Evolutionary conservation across 2,888 invertebrate genomes (phyloP), one percentile per base, ranked within the genome.

Genomic region (Cordilura impudica): DNA sequence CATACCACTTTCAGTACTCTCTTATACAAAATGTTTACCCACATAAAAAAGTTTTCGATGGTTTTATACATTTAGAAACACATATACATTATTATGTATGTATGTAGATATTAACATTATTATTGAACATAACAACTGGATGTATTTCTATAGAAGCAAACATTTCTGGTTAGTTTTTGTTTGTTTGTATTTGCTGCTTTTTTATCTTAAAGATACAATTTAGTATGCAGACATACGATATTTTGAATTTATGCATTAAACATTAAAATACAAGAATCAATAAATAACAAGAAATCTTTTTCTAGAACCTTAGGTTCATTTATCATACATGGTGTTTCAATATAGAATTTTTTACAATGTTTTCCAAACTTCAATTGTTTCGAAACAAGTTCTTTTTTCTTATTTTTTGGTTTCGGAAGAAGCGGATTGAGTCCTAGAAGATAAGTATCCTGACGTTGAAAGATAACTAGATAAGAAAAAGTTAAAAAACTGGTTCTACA

Each of bases 281-380:
- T 79, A 79, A 79, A 75, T 73, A 73, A 73, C 51, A 29, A 65
- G 69, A 49, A 60, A 60, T 58, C 60, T 74, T 74, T 78, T 79
- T 75, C 58, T 75, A 79, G 79, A 71, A 75, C 79, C 71, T 75
- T 79, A 79, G 79, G 79, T 79, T 75, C 79, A 58, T 79, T 75
- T 79, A 67, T 79, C 71, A 71, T 67, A 67, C 54, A 63, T 61
- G 18, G 8, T 66, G 61, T 51, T 67, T 56, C 18, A 21, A 49
- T 75, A n/a, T n/a, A n/a, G n/a, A n/a, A n/a, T n/a, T n/a, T n/a
- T n/a, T n/a, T n/a, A n/a, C n/a, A n/a, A n/a, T n/a, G n/a, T n/a
- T n/a, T n/a, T n/a, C n/a, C n/a, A n/a, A n/a, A n/a, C n/a, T n/a
- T n/a, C n/a, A n/a, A n/a, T n/a, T n/a, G n/a, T n/a, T n/a, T n/a